These are phyloP conservation scores for Xyrauchen texanus DNA, from an alignment of 2,113 vertebrate genomes.

Conservation along the genomic window DNA sequence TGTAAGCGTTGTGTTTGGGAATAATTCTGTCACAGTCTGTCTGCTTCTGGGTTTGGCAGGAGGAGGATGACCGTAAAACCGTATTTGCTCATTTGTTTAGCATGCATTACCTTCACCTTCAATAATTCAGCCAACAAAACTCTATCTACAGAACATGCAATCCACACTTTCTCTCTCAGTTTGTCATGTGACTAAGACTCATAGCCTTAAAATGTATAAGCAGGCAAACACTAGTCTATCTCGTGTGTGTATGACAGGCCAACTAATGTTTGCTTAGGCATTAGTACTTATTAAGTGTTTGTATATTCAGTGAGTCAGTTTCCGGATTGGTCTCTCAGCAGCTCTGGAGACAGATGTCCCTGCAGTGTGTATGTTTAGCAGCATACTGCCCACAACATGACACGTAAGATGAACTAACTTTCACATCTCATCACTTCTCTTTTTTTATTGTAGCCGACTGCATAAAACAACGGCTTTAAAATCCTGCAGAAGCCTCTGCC, in stretches of 20 bases:
- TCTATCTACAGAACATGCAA: neutral
- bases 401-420: conserved; percentile 22
- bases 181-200: conserved; percentile 3
- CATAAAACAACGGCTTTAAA: too few species aligned
- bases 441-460: too few species aligned
- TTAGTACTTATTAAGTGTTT: conserved; percentile 44
- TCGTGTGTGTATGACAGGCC: neutral
- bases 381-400: neutral
- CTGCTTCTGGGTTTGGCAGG: neutral
- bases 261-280: conserved; percentile 39
- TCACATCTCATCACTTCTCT: too few species aligned
- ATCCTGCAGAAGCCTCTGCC: too few species aligned
- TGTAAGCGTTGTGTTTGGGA: neutral
- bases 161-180: neutral
- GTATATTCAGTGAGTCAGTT: too few species aligned
- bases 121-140: neutral
- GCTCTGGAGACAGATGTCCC: too few species aligned
- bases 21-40: conserved; percentile 11
- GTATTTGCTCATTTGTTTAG: too few species aligned
- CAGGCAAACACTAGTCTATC: too few species aligned
- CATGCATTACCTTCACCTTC: conserved; percentile 12
- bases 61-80: neutral
- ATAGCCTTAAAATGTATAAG: neutral
- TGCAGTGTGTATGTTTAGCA: conserved; percentile 34
- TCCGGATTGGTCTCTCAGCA: too few species aligned